Base-by-base conservation (phyloP, 2,888 invertebrate genomes). In the Drosophila peninsularis region DNA sequence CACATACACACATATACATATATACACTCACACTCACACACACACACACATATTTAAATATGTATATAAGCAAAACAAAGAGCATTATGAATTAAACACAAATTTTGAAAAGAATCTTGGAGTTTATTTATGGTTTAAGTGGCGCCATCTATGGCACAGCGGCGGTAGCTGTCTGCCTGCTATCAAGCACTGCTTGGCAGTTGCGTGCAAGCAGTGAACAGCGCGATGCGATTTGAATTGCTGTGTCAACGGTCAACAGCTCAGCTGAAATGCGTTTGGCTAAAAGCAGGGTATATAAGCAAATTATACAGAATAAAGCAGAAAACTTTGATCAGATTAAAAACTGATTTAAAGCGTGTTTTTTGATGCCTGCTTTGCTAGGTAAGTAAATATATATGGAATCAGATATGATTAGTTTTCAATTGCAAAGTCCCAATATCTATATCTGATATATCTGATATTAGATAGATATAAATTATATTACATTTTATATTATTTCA, bases 51-150 rank as follows among this genome's bases (percentile, higher is more conserved):
- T 62, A 72, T 58, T 62, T 58, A 54, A 58, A 67, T 75, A 77
- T 78, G 74, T 76, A 74, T 76, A 76, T 87, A 75, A 82, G 78
- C 76, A 75, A 78, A 85, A 62, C 64, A 70, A 70, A 78, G 65
- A 79, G 82, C 82, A 82, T 85, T 85, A 81, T 71, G 67, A 82
- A 81, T 86, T 86, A 81, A 81, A 81, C 77, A 68, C 77, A 82
- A 80, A 78, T 78, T 81, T 81, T 81, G 77, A 86, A 86, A 81
- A 80, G 63, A 85, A 65, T 7, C 9, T 17, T 11, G 27, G 13
- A 9, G 4, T 21, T 21, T 0, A 34, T 50, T 34, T 34, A 13
- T 13, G n/a, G n/a, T 11, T n/a, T 1, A 9, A 0, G 19, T 57
- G 37, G 75, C 74, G 75, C 54, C 74, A 69, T 70, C 74, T 64